Evolutionary conservation across 2,888 invertebrate genomes (phyloP).

Genomic region (Aromia moschata): DNA sequence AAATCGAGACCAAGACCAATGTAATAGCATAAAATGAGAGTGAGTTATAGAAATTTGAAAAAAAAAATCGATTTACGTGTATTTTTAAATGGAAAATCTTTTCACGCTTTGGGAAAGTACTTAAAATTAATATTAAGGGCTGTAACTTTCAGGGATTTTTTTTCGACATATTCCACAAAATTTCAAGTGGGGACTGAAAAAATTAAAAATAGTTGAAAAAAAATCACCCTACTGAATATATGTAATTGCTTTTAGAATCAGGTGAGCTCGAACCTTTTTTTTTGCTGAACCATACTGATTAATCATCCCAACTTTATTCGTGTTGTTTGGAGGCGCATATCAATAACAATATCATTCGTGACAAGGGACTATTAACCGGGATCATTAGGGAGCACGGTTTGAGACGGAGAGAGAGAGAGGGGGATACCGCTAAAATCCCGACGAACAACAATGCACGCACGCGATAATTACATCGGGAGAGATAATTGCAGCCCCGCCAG

Average conservation of each 20-base stretch:
- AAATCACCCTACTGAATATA: too few species aligned
- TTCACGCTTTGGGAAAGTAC: too few species aligned
- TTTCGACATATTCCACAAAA: too few species aligned
- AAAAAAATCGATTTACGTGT: too few species aligned
- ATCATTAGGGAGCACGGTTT: slow-evolving; percentile 48
- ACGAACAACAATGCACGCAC: slow-evolving; percentile 46
- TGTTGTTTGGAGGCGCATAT: slow-evolving; percentile 35
- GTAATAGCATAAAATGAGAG: too few species aligned
- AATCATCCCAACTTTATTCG: slow-evolving; percentile 20
- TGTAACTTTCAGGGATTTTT: too few species aligned
- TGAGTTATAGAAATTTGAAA: too few species aligned
- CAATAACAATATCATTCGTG: slow-evolving; percentile 52
- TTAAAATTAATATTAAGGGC: too few species aligned
- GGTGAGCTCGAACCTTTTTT: slow-evolving; percentile 8
- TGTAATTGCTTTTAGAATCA: slow-evolving; percentile 2
- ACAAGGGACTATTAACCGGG: slow-evolving; percentile 46
- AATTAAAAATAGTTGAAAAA: too few species aligned
- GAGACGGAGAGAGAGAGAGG: slow-evolving; percentile 29
- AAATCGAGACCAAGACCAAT: too few species aligned
- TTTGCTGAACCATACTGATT: slow-evolving; percentile 5
- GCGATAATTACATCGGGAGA: slow-evolving; percentile 45
- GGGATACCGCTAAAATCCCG: slow-evolving; percentile 33
- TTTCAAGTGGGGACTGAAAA: too few species aligned
- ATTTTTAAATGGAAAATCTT: too few species aligned
- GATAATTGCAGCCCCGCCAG: slow-evolving; percentile 41